Conservation (phyloP, 2,113 vertebrate species). For the Hystrix cristata region DNA sequence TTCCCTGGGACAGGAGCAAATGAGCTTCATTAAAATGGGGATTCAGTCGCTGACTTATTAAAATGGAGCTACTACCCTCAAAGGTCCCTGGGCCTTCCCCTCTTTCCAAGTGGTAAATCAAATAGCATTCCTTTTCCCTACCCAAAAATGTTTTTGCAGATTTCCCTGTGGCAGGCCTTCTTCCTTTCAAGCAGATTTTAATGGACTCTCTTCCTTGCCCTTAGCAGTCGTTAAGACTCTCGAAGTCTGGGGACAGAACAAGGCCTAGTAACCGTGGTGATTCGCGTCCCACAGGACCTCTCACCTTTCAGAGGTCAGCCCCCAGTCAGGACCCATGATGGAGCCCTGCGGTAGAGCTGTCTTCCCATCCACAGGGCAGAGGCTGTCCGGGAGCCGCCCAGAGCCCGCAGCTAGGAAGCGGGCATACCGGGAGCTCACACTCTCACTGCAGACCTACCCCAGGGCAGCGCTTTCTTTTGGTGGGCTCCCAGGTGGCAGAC, state of each 20-base stretch:
- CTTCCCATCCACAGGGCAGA: not conserved
- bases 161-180: constrained; percentile 33
- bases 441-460: not conserved
- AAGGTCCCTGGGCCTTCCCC: not conserved
- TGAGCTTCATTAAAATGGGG: constrained; percentile 31
- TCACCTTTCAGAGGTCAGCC: not conserved
- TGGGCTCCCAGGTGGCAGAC: not conserved
- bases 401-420: not conserved
- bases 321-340: not conserved
- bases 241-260: not conserved
- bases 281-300: not conserved
- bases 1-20: constrained; percentile 48
- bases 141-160: constrained; percentile 21
- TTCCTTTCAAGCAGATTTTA: constrained; percentile 37
- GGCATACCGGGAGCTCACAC: not conserved
- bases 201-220: constrained; percentile 26
- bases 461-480: not conserved
- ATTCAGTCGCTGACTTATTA: constrained; percentile 47
- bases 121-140: not conserved
- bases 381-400: not conserved
- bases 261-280: not conserved
- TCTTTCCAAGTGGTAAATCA: constrained; percentile 56
- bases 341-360: not conserved
- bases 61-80: not conserved
- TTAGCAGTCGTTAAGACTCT: constrained; percentile 2